Evolutionary conservation across 2,888 invertebrate species (phyloP), one percentile per base, ranked within the genome.

Genomic region (Agrotis exclamationis): DNA sequence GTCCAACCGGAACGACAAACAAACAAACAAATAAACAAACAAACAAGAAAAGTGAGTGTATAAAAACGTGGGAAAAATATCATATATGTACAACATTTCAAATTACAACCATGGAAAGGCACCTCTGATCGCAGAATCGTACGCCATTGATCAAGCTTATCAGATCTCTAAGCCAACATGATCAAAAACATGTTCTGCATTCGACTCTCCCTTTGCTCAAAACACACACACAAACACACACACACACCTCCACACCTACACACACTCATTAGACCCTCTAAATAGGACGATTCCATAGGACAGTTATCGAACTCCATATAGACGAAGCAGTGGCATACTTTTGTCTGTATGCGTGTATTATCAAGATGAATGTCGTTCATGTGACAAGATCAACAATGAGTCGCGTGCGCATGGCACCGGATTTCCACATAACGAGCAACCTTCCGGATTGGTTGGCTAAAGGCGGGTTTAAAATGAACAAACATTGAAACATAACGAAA

Each of bases 371-470:
- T 70, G 80, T 64, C 71, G 68, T 74, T 79, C 72, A 74, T 75
- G 69, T 78, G 80, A 84, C 85, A 82, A 84, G 81, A 85, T 82
- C 80, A 83, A 85, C 80, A 79, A 82, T 78, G 78, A 47, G 56
- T 79, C 66, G 79, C 79, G 82, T 77, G 79, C 78, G 66, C 82
- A 44, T 18, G 22, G 13, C 33, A 64, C 77, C 83, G 80, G 80
- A 83, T 85, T 70, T 85, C 80, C 80, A 85, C 68, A 66, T 79
- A 54, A 77, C 54, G 24, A 54, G 11, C 45, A 58, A 53, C 53
- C 81, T 79, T 79, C 79, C 79, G 81, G 66, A 64, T 64, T 70
- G 64, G 28, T 9, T 65, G 47, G 45, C 11, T 63, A 22, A 66
- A 39, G 66, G 54, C 54, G 54, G 28, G n/a, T 54, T 54, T 13